These are phyloP conservation scores for Mus pahari DNA, from an alignment of 2,113 vertebrate genomes.

Conservation along the genomic window DNA sequence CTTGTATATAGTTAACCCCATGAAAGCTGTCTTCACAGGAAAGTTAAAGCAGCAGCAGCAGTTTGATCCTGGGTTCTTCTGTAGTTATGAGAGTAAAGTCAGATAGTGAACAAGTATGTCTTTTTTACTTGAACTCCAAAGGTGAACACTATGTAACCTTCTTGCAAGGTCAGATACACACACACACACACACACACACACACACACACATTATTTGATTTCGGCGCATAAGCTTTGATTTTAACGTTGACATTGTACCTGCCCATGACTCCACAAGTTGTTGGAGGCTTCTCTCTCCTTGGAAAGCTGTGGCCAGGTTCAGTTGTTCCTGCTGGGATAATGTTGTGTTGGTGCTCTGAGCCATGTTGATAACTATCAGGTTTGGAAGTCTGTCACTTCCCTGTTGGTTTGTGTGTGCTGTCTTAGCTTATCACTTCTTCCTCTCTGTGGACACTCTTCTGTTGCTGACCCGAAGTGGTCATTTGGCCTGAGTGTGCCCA, in stretches of 20 bases:
- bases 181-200: no score
- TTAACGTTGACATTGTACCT: neutral
- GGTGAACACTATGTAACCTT: neutral
- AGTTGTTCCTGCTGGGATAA: slow-evolving; percentile 26
- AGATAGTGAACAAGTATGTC: neutral
- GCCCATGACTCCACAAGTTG: neutral
- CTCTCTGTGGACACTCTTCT: neutral
- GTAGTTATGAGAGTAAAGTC: neutral
- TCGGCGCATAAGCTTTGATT: neutral
- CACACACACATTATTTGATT: neutral
- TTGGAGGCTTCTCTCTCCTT: neutral
- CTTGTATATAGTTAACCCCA: neutral
- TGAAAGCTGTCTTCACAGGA: neutral
- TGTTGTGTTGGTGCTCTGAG: slow-evolving; percentile 28
- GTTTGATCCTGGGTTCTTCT: slow-evolving; percentile 21
- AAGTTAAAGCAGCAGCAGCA: neutral
- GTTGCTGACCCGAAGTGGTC: neutral
- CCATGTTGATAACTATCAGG: neutral
- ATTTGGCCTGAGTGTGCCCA: neutral
- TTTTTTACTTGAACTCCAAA: neutral
- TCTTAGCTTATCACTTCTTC: neutral
- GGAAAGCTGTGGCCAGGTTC: neutral
- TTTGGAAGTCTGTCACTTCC: slow-evolving; percentile 38
- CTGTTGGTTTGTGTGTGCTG: neutral
- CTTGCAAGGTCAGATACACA: neutral